phyloP scores from a whole-genome alignment of 1,140 invertebrate genomes.

The Aphaenogaster ashmeadi region DNA sequence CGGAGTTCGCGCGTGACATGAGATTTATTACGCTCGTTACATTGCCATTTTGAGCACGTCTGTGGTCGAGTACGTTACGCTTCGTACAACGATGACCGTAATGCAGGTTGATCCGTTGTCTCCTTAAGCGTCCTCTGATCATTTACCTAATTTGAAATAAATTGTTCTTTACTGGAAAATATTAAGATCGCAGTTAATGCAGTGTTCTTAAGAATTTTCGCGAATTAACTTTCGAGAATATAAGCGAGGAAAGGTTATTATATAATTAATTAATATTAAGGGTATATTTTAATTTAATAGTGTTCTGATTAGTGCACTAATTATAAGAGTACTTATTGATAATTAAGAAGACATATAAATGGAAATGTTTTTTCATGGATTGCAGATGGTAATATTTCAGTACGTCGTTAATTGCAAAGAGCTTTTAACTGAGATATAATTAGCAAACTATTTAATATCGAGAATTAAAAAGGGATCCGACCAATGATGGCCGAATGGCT shows the following conservation, averaged over 20 bases:
- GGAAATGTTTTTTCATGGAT: background rate
- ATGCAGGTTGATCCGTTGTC: conserved; percentile 25
- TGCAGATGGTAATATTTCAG: background rate
- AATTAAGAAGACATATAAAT: background rate
- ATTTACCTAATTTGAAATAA: conserved; percentile 5
- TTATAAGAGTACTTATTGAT: background rate
- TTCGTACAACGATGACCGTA: conserved; percentile 43
- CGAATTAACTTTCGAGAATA: background rate
- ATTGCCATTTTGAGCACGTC: conserved; percentile 80
- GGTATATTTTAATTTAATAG: background rate
- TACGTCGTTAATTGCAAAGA: background rate
- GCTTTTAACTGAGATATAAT: background rate
- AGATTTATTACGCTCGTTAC: conserved; percentile 80
- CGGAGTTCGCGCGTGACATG: conserved; percentile 46
- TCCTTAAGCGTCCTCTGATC: background rate
- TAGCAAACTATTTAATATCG: background rate
- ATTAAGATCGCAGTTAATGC: background rate
- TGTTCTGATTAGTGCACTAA: background rate
- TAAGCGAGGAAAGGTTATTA: background rate
- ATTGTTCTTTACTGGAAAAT: background rate
- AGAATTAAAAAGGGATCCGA: background rate
- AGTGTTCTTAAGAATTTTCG: background rate
- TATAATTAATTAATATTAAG: background rate
- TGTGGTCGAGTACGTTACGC: conserved; percentile 77
- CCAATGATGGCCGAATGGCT: background rate